Evolutionary conservation across 2,113 vertebrate species (phyloP), one percentile per base, ranked within the genome.

Genomic region (Mixornis gularis): DNA sequence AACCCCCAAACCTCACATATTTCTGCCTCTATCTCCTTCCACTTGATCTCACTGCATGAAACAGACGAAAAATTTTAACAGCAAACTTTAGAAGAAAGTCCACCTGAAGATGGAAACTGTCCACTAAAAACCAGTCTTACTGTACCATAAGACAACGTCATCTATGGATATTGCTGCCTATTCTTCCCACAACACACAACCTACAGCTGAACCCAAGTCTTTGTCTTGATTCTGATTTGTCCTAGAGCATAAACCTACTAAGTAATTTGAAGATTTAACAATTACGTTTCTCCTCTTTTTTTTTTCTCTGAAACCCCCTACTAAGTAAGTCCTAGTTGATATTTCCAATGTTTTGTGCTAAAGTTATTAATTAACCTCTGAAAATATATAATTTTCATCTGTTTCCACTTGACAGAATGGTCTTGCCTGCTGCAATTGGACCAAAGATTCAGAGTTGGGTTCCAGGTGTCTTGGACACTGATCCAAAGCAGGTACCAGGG

Each of bases 301-400:
- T 10, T 6, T 2, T 3, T 0, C 3, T 6, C 7, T 6, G 24
- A 12, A 73, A 59, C 10, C 25, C 2, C 19, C 12, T 40, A 43
- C 8, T 77, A 43, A 63, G 0, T 49, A 77, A 79, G 14, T 44
- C 22, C 5, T 60, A 56, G 14, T n/a, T 13, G 32, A 9, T 19
- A 68, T 24, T 63, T 51, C 10, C 12, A 59, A 53, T 44, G 22
- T 40, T 65, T 58, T 71, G 10, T 59, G 38, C 24, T 15, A 8
- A 68, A 82, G 34, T 21, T 60, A 43, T 22, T 51, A 63, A 29
- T 13, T 43, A 25, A 62, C 5, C 13, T 62, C 12, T 58, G 27
- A 18, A 51, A 69, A 36, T n/a, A 6, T 3, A 6, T 8, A 0
- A 44, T 56, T 89, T 89, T 71, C 4, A 55, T 69, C 32, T 81